phyloP scores from a whole-genome alignment of 2,113 vertebrate genomes.

The Geococcyx californianus region DNA sequence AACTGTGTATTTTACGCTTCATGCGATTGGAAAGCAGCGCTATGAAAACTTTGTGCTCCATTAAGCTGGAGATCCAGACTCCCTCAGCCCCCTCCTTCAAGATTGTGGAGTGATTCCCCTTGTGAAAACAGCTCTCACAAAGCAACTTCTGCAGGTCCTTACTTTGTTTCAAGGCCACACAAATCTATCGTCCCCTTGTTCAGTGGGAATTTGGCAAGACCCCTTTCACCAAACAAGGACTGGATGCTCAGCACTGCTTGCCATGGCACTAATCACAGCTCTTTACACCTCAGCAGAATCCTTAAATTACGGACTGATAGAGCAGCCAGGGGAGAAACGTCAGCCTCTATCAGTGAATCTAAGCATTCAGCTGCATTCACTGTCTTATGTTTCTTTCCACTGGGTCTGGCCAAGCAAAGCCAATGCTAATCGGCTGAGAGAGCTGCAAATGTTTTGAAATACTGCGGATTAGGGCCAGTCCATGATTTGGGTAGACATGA shows the following conservation, averaged over 20 bases:
- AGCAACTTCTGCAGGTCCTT: background rate
- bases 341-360: constrained; percentile 52
- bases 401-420: constrained; percentile 51
- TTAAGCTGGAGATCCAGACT: background rate
- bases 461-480: constrained; percentile 54
- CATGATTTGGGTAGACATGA: constrained; percentile 63
- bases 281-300: background rate
- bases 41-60: background rate
- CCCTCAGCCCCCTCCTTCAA: background rate
- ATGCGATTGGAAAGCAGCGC: background rate
- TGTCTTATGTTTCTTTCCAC: constrained; percentile 27
- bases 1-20: background rate
- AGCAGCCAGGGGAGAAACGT: background rate
- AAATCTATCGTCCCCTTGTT: background rate
- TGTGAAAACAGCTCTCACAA: background rate
- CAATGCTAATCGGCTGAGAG: constrained; percentile 45
- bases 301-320: constrained; percentile 1
- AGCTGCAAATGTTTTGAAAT: constrained; percentile 73
- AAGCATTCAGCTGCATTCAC: constrained; percentile 54
- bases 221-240: background rate
- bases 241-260: background rate
- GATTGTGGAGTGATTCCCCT: background rate
- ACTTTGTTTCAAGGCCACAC: background rate
- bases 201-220: background rate
- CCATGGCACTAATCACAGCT: background rate